Base-by-base conservation (phyloP, 2,113 vertebrate genomes). In the Periophthalmus modestus region DNA sequence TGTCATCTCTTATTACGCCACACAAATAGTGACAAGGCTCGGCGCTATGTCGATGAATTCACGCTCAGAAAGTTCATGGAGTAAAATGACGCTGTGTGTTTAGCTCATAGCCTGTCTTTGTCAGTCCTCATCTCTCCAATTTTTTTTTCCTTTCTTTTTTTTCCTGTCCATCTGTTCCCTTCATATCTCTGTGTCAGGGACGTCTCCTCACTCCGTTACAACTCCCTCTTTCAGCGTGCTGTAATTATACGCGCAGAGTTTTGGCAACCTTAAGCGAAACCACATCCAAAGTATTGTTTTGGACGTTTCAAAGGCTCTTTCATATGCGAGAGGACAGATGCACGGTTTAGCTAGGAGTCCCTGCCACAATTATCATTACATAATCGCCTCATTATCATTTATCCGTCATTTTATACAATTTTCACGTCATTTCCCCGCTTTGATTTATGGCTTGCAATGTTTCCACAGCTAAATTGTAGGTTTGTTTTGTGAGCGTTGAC, bases 41-140 rank as follows among this genome's bases (percentile, higher is more conserved):
- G 3, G 72, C 71, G 12, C 72, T 28, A 55, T 21, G 63, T 46
- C 33, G 57, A 74, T 54, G 77, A 76, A 75, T 82, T 94, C 94
- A 92, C 91, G 94, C 94, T 92, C 92, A 80, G 92, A 81, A 85
- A 87, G 74, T 57, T 68, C 69, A 65, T 84, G 89, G 73, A 79
- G 75, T 77, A 87, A 86, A 93, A 93, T 14, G 24, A 34, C 95
- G 92, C 94, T 83, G 14, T 84, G 89, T 92, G 93, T 95, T 96
- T 93, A 95, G 94, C 95, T 95, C 94, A 95, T 95, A 93, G 94
- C 93, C 23, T 74, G 87, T 71, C 69, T 82, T 78, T 75, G 79
- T 79, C 74, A 72, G 55, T 52, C 23, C 52, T 66, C 61, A 11
- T 63, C 33, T 54, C 16, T n/a, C 18, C 54, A 10, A 24, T 61